Evolutionary conservation across 2,888 invertebrate genomes (phyloP).

Genomic region (Phyllotreta cruciferae): DNA sequence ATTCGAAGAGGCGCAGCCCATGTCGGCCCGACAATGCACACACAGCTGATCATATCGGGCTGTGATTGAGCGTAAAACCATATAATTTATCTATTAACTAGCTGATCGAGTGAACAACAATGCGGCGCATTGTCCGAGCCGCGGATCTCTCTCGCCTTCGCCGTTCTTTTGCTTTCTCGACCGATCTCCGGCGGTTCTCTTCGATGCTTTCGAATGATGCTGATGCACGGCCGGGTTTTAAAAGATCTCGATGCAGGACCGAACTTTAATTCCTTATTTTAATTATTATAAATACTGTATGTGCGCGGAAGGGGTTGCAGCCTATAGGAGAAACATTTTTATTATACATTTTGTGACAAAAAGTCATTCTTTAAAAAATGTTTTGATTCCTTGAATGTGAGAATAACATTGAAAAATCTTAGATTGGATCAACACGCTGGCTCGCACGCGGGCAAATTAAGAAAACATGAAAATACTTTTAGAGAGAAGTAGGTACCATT

Average conservation of each 20-base stretch:
- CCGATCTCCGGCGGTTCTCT: background rate
- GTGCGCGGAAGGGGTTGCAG: background rate
- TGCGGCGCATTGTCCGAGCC: conserved; percentile 54
- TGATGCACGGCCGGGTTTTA: conserved; percentile 1
- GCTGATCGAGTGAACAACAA: conserved; percentile 56
- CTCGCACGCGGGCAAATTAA: too few species aligned
- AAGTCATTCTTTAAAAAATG: too few species aligned
- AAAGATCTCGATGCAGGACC: background rate
- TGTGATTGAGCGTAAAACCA: conserved; percentile 61
- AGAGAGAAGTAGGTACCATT: too few species aligned
- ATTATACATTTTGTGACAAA: too few species aligned
- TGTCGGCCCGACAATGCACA: conserved; percentile 58
- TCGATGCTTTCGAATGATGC: conserved; percentile 1
- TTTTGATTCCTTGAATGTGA: too few species aligned
- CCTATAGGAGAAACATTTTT: too few species aligned
- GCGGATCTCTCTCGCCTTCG: conserved; percentile 25
- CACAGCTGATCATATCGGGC: conserved; percentile 57
- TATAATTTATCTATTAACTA: conserved; percentile 61
- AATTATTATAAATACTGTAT: background rate
- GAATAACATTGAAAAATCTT: too few species aligned
- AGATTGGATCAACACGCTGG: too few species aligned
- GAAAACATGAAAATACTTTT: too few species aligned
- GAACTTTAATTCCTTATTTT: background rate
- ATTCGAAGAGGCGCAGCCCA: conserved; percentile 59
- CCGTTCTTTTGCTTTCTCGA: conserved; percentile 7